Evolutionary conservation across 1,140 invertebrate species (phyloP).

Genomic region (Brachionus rotundiformis): DNA sequence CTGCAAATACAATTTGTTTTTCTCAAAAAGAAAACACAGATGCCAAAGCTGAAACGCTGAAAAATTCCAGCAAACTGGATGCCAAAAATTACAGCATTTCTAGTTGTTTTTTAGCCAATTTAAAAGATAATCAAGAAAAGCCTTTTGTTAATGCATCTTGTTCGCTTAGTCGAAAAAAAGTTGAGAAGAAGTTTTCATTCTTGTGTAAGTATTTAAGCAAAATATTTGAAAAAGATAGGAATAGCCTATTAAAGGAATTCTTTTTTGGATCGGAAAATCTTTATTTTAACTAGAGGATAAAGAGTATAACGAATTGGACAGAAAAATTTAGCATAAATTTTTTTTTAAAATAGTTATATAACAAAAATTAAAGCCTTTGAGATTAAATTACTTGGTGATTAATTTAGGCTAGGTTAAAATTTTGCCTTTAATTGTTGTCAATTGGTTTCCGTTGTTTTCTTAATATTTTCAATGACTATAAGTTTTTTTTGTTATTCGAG

Average conservation of each 20-base stretch:
- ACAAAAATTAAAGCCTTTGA: not conserved
- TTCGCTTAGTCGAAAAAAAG: conserved; percentile 39
- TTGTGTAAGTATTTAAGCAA: conserved; percentile 6
- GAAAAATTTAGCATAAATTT: not conserved
- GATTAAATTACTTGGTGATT: not conserved
- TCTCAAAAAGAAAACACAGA: not conserved
- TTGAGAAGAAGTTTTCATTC: conserved; percentile 40
- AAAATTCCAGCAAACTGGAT: not conserved
- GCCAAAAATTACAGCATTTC: conserved; percentile 37
- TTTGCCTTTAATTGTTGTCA: not conserved
- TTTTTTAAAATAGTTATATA: not conserved
- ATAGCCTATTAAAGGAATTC: not conserved
- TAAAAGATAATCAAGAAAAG: conserved; percentile 3
- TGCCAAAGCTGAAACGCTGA: not conserved
- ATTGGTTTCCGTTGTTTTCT: too few species aligned
- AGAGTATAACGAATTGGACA: not conserved
- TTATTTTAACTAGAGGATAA: not conserved
- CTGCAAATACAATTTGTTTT: not conserved
- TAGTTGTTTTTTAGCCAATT: conserved; percentile 30
- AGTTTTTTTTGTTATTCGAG: too few species aligned
- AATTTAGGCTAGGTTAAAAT: not conserved
- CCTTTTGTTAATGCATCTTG: not conserved
- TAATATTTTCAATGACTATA: too few species aligned
- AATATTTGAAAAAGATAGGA: not conserved
- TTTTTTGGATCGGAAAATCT: not conserved